Conservation (phyloP, 2,797 vertebrate species). For the Acanthopagrus latus region DNA sequence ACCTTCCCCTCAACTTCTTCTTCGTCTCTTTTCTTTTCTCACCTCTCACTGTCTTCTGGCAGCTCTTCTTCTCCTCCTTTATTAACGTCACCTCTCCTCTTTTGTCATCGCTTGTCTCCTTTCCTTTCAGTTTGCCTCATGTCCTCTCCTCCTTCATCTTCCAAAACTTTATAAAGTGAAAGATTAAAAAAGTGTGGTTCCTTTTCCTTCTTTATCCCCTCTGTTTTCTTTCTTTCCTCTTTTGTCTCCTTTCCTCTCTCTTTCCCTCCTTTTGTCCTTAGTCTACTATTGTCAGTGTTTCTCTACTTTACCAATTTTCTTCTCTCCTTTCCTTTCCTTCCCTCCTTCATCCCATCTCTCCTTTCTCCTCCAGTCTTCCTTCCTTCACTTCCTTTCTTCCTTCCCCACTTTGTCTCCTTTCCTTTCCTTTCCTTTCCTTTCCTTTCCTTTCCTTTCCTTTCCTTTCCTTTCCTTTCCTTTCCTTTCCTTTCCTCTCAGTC, state of each 20-base stretch:
- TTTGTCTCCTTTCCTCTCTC: neutral
- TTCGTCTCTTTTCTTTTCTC: neutral
- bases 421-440: no score
- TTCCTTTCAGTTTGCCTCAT: no score
- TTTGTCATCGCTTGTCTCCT: no score
- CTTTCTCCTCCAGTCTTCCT: neutral
- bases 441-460: no score
- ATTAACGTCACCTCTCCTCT: no score
- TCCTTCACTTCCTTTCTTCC: neutral
- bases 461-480: neutral
- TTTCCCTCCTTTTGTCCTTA: neutral
- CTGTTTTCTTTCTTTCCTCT: neutral
- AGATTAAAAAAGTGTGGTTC: no score
- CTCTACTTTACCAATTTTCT: neutral
- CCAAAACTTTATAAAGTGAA: no score
- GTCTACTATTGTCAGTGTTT: neutral
- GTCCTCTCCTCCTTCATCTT: no score
- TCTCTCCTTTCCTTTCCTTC: neutral
- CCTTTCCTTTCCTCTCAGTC: neutral
- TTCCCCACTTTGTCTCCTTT: neutral
- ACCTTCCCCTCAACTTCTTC: neutral
- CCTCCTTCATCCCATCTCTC: neutral
- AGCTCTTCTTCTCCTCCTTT: no score
- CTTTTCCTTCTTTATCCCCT: no score
- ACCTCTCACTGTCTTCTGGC: no score